Evolutionary conservation across 2,888 invertebrate genomes (phyloP), one percentile per base, ranked within the genome.

Genomic region (Chymomyza fuscimana): DNA sequence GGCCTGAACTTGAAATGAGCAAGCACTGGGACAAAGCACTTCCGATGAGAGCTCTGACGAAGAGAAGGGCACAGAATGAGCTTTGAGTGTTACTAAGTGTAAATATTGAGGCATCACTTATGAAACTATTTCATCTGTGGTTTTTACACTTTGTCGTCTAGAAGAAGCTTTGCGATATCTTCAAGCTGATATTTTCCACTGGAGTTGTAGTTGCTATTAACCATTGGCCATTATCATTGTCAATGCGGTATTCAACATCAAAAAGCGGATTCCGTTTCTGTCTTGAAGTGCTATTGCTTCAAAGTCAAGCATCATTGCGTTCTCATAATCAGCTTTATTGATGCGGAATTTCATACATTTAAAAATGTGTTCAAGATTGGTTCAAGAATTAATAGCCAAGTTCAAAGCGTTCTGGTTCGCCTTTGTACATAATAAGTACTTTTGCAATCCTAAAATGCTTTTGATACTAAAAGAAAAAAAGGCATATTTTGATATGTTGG

Each of bases 81-180:
- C 59, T 5, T 32, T 32, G 29, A 59, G 5, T 59, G 59, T 29
- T 59, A 59, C 29, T 12, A 4, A 59, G 32, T 15, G 29, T 32
- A 59, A 59, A 32, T 32, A 59, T 59, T 59, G 32, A 32, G 32
- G 59, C 60, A n/a, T n/a, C 60, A 60, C 36, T 60, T 54, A 54
- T 19, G 1, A 54, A 32, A 32, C 32, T 32, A 32, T 32, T 32
- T 32, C 32, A 32, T 7, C 32, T 32, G 32, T 32, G 32, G 32
- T 2, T 5, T 5, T 0, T 32, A 6, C 32, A 52, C 52, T 52
- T 7, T 22, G 9, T 2, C 54, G 54, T 5, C 54, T 54, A 54
- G 6, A n/a, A n/a, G 10, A n/a, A 16, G 54, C 54, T 54, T 54
- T 54, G 54, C 10, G 7, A 46, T 46, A 40, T 40, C 6, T 6